Evolutionary conservation across 2,113 vertebrate species (phyloP).

Genomic region (Tragulus kanchil): DNA sequence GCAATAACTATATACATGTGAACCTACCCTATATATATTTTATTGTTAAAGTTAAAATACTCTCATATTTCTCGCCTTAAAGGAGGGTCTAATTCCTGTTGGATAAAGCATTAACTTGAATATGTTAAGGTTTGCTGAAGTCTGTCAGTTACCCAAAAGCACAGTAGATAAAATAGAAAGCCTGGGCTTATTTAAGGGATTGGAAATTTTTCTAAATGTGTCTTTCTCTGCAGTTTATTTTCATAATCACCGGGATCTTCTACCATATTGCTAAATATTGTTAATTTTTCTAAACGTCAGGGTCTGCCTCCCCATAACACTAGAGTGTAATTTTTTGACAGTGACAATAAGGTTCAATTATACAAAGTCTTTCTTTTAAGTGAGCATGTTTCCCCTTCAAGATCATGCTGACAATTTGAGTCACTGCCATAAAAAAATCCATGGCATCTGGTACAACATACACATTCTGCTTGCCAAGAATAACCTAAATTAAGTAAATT

Average conservation of each 20-base stretch:
- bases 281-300: background rate
- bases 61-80: background rate
- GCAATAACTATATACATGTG: background rate
- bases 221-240: background rate
- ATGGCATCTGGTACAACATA: background rate
- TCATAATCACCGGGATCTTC: background rate
- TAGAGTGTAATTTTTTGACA: background rate
- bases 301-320: background rate
- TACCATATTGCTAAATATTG: background rate
- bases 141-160: background rate
- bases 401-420: background rate
- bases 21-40: background rate
- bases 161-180: background rate
- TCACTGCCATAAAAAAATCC: background rate
- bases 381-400: background rate
- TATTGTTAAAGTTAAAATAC: constrained; percentile 35
- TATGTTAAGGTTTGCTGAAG: background rate
- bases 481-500: constrained; percentile 2
- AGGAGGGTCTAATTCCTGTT: background rate
- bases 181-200: background rate
- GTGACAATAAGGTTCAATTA: background rate
- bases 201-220: background rate
- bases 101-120: background rate
- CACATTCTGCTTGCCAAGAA: background rate
- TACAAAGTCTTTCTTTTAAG: constrained; percentile 27